Evolutionary conservation across 2,113 vertebrate genomes (phyloP).

Genomic region (Condylura cristata): DNA sequence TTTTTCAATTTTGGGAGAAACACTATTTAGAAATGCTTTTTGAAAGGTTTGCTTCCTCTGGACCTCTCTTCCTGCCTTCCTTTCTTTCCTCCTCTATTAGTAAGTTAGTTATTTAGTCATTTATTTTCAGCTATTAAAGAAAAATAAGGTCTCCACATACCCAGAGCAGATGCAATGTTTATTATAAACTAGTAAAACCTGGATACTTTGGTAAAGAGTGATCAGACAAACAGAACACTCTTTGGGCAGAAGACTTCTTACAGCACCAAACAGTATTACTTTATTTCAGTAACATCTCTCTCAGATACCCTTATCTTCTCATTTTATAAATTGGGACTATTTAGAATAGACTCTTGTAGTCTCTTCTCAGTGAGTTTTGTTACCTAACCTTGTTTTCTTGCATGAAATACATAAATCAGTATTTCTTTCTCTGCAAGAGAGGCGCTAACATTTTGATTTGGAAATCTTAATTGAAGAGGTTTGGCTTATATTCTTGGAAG

Average conservation of each 20-base stretch:
- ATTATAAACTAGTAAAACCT: background rate
- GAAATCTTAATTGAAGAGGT: conserved; percentile 28
- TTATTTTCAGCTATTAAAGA: background rate
- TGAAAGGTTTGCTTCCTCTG: background rate
- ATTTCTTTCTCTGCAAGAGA: background rate
- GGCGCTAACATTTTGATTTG: background rate
- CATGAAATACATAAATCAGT: background rate
- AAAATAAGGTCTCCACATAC: background rate
- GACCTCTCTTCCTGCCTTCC: background rate
- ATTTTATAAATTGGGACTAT: background rate
- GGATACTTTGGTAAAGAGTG: background rate
- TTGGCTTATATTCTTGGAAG: background rate
- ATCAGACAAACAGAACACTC: background rate
- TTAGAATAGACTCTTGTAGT: background rate
- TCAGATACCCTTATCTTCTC: background rate
- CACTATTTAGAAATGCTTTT: background rate
- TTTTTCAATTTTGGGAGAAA: background rate
- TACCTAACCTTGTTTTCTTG: background rate
- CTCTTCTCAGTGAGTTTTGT: background rate
- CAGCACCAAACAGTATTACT: background rate
- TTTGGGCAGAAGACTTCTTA: background rate
- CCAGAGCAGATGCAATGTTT: background rate
- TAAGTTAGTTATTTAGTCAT: background rate
- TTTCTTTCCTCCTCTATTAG: too few species aligned
- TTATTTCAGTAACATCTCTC: background rate